Percentiles rank a stretch among this genome's conserved stretches.
Evolutionary conservation across 2,113 vertebrate species (phyloP).

Genomic region (Anser brachyrhynchus): DNA sequence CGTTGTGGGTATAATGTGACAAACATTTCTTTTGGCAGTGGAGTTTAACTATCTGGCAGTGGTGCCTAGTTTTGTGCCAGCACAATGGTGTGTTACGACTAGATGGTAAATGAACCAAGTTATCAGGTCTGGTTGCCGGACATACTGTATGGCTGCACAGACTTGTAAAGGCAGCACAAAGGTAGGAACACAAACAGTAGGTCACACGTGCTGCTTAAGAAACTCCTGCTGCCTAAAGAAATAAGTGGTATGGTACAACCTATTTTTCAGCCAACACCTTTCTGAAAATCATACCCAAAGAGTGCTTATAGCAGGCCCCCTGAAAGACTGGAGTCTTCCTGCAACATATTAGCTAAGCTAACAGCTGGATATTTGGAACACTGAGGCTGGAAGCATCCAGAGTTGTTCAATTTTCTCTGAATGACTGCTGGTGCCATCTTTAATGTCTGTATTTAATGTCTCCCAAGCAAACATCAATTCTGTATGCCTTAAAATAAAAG

Average conservation of each 20-base stretch:
- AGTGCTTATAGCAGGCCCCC: neutral
- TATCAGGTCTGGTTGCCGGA: neutral
- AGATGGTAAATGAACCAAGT: neutral
- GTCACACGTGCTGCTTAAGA: neutral
- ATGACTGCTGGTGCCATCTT: neutral
- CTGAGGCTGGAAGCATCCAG: neutral
- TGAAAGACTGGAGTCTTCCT: neutral
- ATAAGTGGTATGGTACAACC: neutral
- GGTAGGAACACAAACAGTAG: neutral
- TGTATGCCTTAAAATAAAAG: neutral
- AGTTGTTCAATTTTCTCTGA: neutral
- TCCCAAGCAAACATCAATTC: constrained; percentile 12
- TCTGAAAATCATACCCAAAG: neutral
- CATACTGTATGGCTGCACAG: neutral
- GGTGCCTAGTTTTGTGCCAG: neutral
- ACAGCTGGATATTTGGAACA: neutral
- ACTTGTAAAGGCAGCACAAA: neutral
- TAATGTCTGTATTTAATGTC: neutral
- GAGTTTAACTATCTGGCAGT: neutral
- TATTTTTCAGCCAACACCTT: neutral
- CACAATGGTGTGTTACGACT: neutral
- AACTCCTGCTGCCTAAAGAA: neutral
- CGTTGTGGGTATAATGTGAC: neutral
- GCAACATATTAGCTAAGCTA: neutral
- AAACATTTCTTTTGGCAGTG: neutral